phyloP scores from a whole-genome alignment of 1,140 invertebrate genomes.

The Matsumurasca onukii region DNA sequence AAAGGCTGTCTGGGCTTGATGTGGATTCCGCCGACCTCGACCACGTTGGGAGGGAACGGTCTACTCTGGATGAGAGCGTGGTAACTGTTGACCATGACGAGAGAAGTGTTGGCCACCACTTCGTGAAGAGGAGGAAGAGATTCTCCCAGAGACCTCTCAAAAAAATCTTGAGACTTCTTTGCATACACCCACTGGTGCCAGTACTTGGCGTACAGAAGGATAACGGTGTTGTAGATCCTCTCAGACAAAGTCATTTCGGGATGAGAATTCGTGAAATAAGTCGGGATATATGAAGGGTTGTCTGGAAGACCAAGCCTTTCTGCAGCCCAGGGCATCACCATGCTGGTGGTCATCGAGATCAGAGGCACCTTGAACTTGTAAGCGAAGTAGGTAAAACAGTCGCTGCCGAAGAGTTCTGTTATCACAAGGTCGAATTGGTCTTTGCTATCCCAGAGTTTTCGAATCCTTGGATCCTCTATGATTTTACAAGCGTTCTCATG shows the following conservation, averaged over 20 bases:
- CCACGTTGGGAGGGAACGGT: too few species aligned
- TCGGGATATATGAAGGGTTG: constrained; percentile 35
- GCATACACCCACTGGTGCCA: constrained; percentile 18
- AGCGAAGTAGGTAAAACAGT: constrained; percentile 39
- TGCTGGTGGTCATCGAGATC: constrained; percentile 56
- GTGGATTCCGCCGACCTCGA: too few species aligned
- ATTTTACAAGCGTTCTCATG: too few species aligned
- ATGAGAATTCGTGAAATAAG: constrained; percentile 22
- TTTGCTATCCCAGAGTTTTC: too few species aligned
- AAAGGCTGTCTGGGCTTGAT: too few species aligned
- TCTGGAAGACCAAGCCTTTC: constrained; percentile 41
- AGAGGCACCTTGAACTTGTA: constrained; percentile 57
- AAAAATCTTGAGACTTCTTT: constrained; percentile 24
- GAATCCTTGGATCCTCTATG: too few species aligned
- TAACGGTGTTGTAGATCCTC: constrained; percentile 33
- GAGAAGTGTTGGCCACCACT: constrained; percentile 51
- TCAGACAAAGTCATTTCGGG: constrained; percentile 34
- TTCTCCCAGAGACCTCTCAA: constrained; percentile 54
- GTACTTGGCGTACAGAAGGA: not conserved
- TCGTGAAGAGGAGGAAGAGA: constrained; percentile 20
- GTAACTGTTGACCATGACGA: too few species aligned
- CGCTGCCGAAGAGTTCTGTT: too few species aligned
- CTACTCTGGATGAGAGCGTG: too few species aligned
- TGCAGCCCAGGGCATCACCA: constrained; percentile 60
- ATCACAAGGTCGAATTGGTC: too few species aligned